Evolutionary conservation across 2,797 vertebrate genomes (phyloP).

Genomic region (Clarias laeviceps): DNA sequence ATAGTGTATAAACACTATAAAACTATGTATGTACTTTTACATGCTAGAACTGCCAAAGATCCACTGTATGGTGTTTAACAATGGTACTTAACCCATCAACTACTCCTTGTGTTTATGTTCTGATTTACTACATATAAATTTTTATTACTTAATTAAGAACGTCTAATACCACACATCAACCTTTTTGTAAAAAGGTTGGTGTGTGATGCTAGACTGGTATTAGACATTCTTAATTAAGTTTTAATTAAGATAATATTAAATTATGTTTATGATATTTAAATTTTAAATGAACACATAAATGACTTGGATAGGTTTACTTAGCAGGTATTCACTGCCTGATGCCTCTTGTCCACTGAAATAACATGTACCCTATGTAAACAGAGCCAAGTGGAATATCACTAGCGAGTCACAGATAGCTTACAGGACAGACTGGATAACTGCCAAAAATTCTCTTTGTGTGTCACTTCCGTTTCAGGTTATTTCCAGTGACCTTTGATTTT

Average conservation of each 20-base stretch:
- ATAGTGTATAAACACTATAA: no score
- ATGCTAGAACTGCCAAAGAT: not conserved
- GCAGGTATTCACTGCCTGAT: not conserved
- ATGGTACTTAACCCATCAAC: not conserved
- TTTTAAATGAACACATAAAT: not conserved
- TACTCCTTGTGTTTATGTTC: not conserved
- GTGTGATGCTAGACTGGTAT: no score
- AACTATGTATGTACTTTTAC: not conserved
- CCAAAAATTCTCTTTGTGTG: conserved; percentile 4
- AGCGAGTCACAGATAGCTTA: not conserved
- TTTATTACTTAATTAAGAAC: not conserved
- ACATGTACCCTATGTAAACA: not conserved
- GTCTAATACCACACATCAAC: not conserved
- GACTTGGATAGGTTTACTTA: not conserved
- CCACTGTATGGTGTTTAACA: not conserved
- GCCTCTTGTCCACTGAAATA: not conserved
- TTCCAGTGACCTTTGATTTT: conserved; percentile 13
- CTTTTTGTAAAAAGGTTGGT: not conserved
- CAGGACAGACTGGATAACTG: not conserved
- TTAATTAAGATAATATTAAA: not conserved
- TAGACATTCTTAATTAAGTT: no score
- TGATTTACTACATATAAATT: not conserved
- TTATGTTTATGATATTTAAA: not conserved
- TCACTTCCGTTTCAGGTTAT: not conserved
- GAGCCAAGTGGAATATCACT: not conserved